A percentile compares a stretch with the other conserved stretches of the same genome.
Conservation (phyloP, 2,113 vertebrate species). For the Chlorodrepanis virens region DNA sequence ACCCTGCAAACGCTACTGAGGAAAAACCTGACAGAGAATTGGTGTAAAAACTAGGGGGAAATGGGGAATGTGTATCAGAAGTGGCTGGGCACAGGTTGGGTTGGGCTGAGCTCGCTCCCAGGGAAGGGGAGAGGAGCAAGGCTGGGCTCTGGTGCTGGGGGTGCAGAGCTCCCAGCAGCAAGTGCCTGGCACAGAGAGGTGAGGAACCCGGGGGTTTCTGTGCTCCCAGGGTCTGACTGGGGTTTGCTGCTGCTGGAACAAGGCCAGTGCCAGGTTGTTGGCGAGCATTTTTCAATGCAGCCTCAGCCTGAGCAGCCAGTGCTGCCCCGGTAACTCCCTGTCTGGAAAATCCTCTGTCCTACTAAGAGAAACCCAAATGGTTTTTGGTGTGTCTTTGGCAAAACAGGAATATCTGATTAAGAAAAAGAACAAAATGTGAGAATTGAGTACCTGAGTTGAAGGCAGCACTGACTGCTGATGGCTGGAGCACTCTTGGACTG, state of each 20-base stretch:
- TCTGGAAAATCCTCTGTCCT: background rate
- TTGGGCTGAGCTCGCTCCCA: fast-evolving
- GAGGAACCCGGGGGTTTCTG: background rate
- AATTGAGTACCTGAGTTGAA: background rate
- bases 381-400: background rate
- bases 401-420: background rate
- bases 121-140: background rate
- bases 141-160: background rate
- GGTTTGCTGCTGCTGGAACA: background rate
- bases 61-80: background rate
- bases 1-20: fast-evolving
- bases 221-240: background rate
- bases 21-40: background rate
- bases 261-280: background rate
- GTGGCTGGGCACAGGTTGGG: background rate
- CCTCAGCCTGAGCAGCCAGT: background rate
- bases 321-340: background rate
- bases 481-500: background rate
- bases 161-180: background rate
- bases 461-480: background rate
- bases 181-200: background rate
- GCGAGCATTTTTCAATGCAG: background rate
- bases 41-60: background rate
- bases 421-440: background rate
- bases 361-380: background rate